Percentiles rank a stretch among this genome's conserved stretches.
Conservation (phyloP, 2,888 invertebrate species). For the Horisme vitalbata region DNA sequence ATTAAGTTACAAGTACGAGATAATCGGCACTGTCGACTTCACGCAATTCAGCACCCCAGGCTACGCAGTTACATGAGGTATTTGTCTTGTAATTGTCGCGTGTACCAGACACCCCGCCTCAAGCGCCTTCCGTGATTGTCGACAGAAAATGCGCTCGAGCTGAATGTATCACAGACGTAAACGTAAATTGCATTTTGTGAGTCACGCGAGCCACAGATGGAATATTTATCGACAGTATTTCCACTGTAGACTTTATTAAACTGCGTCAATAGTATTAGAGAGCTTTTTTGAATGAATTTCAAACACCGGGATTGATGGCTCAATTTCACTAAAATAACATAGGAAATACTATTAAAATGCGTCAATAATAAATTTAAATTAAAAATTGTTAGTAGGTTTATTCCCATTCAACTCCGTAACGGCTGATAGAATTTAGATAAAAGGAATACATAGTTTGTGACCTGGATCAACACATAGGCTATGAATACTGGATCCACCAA, state of each 20-base stretch:
- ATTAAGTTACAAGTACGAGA: conserved; percentile 35
- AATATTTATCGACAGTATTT: background rate
- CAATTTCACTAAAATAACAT: too few species aligned
- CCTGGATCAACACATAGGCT: too few species aligned
- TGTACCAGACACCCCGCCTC: conserved; percentile 39
- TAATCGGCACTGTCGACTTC: conserved; percentile 30
- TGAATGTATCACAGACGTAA: conserved; percentile 24
- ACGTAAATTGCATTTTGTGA: conserved; percentile 46
- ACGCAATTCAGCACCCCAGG: conserved; percentile 52
- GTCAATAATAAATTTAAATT: too few species aligned
- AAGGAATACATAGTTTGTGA: too few species aligned
- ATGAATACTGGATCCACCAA: too few species aligned
- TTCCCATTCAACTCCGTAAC: too few species aligned
- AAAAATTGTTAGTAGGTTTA: too few species aligned
- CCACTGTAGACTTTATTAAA: background rate
- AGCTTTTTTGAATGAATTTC: too few species aligned
- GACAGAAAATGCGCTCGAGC: conserved; percentile 28
- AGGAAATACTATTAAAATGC: too few species aligned
- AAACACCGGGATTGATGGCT: too few species aligned
- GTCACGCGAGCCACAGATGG: conserved; percentile 39
- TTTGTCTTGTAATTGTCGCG: conserved; percentile 53
- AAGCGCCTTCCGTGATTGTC: conserved; percentile 34
- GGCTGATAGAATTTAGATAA: too few species aligned
- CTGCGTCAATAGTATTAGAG: too few species aligned
- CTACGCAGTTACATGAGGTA: conserved; percentile 36